Conservation (phyloP, 2,888 invertebrate genomes). For the Tillus elongatus region DNA sequence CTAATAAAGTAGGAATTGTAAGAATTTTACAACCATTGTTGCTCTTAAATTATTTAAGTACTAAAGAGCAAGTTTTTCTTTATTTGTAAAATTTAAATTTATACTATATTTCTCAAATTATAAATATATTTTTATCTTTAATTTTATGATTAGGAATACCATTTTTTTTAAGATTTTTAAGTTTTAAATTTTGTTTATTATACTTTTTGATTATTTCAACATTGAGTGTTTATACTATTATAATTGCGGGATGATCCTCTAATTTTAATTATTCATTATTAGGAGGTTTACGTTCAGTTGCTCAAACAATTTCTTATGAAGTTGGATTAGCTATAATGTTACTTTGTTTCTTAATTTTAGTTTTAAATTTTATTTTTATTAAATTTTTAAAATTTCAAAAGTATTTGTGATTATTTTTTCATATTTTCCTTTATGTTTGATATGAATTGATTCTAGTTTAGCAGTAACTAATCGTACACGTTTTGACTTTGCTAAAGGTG, state of each 20-base stretch:
- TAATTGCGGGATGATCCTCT: too few species aligned
- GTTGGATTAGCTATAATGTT: too few species aligned
- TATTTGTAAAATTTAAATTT: constrained; percentile 50
- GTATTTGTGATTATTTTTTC: constrained; percentile 50
- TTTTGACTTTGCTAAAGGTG: constrained; percentile 75
- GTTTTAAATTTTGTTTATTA: constrained; percentile 51
- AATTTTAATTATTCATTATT: too few species aligned
- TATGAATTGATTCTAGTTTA: constrained; percentile 52
- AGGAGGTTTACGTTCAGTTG: too few species aligned
- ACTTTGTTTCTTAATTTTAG: too few species aligned
- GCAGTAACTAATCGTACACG: constrained; percentile 66
- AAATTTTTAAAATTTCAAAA: too few species aligned
- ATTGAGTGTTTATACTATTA: too few species aligned
- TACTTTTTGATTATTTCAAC: too few species aligned
- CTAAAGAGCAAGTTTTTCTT: constrained; percentile 53
- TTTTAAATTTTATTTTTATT: too few species aligned
- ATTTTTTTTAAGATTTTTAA: constrained; percentile 47
- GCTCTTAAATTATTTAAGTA: constrained; percentile 66
- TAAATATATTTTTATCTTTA: too few species aligned
- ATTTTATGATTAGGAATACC: constrained; percentile 51
- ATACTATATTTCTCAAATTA: constrained; percentile 52
- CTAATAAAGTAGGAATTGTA: too few species aligned
- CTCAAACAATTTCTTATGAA: too few species aligned
- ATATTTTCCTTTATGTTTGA: constrained; percentile 47
- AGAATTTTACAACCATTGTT: constrained; percentile 64